These are phyloP conservation scores for Apis cerana DNA, from an alignment of 1,140 invertebrate genomes.

Conservation along the genomic window DNA sequence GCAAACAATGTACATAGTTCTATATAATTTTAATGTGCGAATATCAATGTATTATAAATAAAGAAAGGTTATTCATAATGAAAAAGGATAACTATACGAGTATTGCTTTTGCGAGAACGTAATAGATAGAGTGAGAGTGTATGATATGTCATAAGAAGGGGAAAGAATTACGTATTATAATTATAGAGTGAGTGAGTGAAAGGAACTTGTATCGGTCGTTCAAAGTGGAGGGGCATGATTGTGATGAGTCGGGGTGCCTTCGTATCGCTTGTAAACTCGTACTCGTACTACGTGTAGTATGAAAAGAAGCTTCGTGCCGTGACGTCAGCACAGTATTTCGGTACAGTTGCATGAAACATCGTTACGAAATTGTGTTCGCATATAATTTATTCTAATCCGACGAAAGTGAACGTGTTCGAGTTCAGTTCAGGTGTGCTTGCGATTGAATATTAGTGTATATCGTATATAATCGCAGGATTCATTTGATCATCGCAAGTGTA, in stretches of 20 bases:
- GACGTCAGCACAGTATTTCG: slow-evolving; percentile 50
- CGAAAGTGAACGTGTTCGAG: slow-evolving; percentile 29
- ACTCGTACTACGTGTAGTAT: slow-evolving; percentile 15
- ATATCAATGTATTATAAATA: background rate
- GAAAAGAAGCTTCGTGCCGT: slow-evolving; percentile 45
- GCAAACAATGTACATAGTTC: no score
- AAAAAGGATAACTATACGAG: no score
- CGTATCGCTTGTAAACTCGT: slow-evolving; percentile 35
- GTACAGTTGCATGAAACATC: background rate
- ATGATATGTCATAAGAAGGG: background rate
- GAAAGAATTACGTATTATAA: slow-evolving; percentile 22
- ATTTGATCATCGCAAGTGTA: slow-evolving; percentile 1
- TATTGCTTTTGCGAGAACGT: background rate
- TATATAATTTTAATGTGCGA: background rate
- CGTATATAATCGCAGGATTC: background rate
- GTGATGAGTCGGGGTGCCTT: slow-evolving; percentile 29
- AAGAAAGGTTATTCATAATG: background rate
- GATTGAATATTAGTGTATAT: slow-evolving; percentile 15
- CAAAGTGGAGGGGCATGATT: slow-evolving; percentile 25
- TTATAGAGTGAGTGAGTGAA: slow-evolving; percentile 49
- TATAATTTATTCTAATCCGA: background rate
- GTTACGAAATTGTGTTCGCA: background rate
- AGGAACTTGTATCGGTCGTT: slow-evolving; percentile 35
- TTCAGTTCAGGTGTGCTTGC: slow-evolving; percentile 25
- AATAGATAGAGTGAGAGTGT: background rate